Conservation (phyloP, 2,113 vertebrate genomes). For the Coptodon rendalli region DNA sequence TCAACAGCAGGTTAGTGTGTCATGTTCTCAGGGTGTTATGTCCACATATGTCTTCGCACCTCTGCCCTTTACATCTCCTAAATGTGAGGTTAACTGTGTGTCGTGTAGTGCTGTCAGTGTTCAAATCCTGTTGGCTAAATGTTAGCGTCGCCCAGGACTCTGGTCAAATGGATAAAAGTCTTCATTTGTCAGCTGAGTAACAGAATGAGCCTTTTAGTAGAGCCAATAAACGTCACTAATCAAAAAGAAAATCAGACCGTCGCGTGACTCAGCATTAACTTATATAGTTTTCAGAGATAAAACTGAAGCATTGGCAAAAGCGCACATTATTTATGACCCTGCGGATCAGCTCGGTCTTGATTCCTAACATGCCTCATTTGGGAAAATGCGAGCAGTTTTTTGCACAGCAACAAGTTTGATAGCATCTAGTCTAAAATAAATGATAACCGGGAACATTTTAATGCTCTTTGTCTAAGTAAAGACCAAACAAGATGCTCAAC, state of each 20-base stretch:
- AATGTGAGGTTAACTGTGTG: not conserved
- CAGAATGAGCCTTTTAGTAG: constrained; percentile 17
- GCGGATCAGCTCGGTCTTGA: not conserved
- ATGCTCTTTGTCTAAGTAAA: constrained; percentile 25
- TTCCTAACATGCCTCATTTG: constrained; percentile 15
- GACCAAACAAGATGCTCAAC: constrained; percentile 6
- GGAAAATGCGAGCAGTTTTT: constrained; percentile 43
- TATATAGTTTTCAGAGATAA: not conserved
- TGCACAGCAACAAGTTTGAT: constrained; percentile 52
- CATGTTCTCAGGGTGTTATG: constrained; percentile 55
- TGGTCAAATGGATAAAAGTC: not conserved
- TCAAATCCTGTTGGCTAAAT: constrained; percentile 2
- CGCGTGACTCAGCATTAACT: not conserved
- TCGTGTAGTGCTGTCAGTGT: constrained; percentile 2
- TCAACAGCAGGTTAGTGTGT: not conserved
- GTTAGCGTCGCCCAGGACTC: not conserved
- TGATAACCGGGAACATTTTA: not conserved
- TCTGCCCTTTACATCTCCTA: not conserved
- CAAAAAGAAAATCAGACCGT: not conserved
- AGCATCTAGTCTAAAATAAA: constrained; percentile 2
- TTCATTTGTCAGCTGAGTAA: constrained; percentile 19
- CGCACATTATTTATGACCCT: not conserved
- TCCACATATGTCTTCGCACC: not conserved
- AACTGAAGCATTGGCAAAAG: not conserved
- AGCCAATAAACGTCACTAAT: not conserved